Percentiles rank a stretch among this genome's conserved stretches.
phyloP scores from a whole-genome alignment of 2,888 invertebrate genomes.

The Harmothoe impar region DNA sequence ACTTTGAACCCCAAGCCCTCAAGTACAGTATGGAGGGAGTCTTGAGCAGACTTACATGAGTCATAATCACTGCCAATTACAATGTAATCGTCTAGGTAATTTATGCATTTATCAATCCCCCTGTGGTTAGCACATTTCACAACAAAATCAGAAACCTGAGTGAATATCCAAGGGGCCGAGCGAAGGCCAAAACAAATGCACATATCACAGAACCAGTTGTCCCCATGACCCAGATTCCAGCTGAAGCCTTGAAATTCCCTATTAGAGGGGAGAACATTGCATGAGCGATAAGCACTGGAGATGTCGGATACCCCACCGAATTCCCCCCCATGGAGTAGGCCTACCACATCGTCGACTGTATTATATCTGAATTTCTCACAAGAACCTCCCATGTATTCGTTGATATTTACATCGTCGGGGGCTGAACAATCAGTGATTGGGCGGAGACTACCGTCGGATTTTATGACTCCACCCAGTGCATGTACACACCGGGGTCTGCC shows the following conservation, averaged over 20 bases:
- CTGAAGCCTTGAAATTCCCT: not conserved
- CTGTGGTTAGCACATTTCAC: not conserved
- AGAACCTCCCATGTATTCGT: too few species aligned
- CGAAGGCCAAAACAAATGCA: not conserved
- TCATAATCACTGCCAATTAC: not conserved
- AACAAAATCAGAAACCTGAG: not conserved
- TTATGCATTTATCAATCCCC: not conserved
- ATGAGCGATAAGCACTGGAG: too few species aligned
- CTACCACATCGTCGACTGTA: too few species aligned
- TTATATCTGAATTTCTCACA: too few species aligned
- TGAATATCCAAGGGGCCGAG: not conserved
- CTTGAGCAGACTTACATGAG: not conserved
- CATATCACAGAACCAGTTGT: not conserved
- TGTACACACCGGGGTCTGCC: too few species aligned
- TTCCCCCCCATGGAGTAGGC: too few species aligned
- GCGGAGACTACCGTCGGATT: too few species aligned
- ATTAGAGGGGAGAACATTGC: not conserved
- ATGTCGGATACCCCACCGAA: too few species aligned
- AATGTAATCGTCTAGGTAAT: slow-evolving; percentile 8
- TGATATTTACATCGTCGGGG: too few species aligned
- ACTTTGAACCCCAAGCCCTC: not conserved
- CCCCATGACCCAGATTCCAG: not conserved
- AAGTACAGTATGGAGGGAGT: not conserved
- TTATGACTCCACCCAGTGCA: too few species aligned
- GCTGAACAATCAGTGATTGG: too few species aligned